phyloP scores from a whole-genome alignment of 1,140 invertebrate species.

The Formica exsecta region DNA sequence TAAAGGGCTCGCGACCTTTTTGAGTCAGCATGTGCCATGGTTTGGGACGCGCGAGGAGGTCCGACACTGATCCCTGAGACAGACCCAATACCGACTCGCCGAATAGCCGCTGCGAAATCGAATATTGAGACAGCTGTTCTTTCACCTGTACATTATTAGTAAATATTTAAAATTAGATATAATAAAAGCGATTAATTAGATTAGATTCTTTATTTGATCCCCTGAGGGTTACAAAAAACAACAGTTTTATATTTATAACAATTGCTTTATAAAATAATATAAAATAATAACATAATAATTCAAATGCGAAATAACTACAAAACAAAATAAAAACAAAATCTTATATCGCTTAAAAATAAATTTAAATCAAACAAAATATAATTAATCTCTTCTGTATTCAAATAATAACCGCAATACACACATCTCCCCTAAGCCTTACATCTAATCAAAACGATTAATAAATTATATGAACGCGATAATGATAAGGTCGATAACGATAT shows the following conservation, averaged over 20 bases:
- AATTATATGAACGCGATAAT: background rate
- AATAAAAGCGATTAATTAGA: background rate
- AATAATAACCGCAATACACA: no score
- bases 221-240: no score
- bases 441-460: background rate
- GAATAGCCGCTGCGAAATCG: constrained; percentile 99
- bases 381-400: no score
- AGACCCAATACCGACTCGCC: constrained; percentile 98
- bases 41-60: constrained; percentile 97
- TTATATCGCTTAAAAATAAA: no score
- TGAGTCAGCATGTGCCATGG: constrained; percentile 99
- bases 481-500: background rate
- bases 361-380: no score
- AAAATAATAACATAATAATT: no score
- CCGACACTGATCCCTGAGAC: constrained; percentile 98
- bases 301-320: no score
- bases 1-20: constrained; percentile 98
- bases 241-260: no score
- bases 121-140: constrained; percentile 98
- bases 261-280: no score
- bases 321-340: no score
- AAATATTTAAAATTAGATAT: background rate
- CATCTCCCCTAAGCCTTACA: no score
- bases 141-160: constrained; percentile 90
- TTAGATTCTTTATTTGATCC: no score